Conservation (phyloP, 2,797 vertebrate genomes). For the Propithecus deckenii region DNA sequence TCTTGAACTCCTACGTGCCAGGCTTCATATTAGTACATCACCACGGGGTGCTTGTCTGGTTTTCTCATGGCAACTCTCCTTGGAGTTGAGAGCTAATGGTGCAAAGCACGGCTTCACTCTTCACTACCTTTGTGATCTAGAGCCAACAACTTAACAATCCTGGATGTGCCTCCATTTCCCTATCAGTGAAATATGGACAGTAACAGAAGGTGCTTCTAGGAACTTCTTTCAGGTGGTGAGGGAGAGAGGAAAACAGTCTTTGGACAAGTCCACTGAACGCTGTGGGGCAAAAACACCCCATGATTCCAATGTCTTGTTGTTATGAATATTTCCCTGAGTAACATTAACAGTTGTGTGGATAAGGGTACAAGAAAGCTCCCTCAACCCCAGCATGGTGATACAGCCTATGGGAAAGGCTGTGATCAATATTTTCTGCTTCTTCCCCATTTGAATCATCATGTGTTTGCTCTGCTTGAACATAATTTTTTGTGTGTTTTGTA, state of each 20-base stretch:
- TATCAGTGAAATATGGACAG: background rate
- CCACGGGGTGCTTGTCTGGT: background rate
- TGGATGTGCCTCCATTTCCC: background rate
- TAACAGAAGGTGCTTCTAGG: background rate
- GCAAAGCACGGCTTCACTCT: background rate
- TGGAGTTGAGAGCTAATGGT: background rate
- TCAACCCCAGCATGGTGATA: background rate
- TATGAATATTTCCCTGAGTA: background rate
- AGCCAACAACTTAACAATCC: background rate
- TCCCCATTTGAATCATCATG: constrained; percentile 27
- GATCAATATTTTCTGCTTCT: background rate
- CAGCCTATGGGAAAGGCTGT: constrained; percentile 12
- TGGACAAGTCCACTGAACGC: background rate
- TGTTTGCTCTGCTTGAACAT: constrained; percentile 46
- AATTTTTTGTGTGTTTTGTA: background rate
- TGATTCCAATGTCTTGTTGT: background rate
- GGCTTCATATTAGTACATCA: background rate
- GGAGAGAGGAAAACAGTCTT: background rate
- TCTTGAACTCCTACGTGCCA: background rate
- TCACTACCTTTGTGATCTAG: background rate
- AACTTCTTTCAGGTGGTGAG: background rate
- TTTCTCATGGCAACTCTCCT: background rate
- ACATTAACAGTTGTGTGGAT: background rate
- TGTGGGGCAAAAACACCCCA: background rate
- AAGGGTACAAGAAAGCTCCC: background rate